phyloP scores from a whole-genome alignment of 2,113 vertebrate species.

The Lanius collurio region DNA sequence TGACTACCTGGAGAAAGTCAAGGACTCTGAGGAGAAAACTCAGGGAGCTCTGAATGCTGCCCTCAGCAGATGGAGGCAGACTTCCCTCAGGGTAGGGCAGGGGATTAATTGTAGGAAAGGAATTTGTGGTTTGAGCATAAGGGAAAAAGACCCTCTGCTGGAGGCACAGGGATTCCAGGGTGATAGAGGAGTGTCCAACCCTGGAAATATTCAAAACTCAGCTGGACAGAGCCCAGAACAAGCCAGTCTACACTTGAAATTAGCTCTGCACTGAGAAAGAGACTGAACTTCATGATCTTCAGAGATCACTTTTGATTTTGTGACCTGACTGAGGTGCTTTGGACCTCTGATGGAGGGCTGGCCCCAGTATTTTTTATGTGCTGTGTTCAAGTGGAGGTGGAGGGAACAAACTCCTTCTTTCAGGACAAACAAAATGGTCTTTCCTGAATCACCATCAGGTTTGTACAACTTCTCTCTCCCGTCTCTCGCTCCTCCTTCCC shows the following conservation, averaged over 20 bases:
- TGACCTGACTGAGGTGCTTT: not conserved
- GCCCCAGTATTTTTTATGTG: not conserved
- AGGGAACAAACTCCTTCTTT: not conserved
- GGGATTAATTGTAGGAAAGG: not conserved
- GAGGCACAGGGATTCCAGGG: not conserved
- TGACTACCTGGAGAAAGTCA: not conserved
- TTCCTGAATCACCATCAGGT: not conserved
- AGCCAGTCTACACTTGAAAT: not conserved
- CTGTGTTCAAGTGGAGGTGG: fast-evolving
- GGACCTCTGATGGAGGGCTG: not conserved
- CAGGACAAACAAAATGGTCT: not conserved
- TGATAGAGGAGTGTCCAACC: not conserved
- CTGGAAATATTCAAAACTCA: not conserved
- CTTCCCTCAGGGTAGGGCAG: not conserved
- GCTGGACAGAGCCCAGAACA: not conserved
- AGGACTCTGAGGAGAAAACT: not conserved
- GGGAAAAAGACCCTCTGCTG: not conserved
- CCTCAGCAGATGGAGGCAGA: not conserved
- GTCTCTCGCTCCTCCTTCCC: not conserved
- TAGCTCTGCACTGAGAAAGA: not conserved
- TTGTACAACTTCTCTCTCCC: not conserved
- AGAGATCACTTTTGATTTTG: not conserved
- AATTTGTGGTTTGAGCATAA: not conserved
- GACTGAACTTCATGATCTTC: not conserved
- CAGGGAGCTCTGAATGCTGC: not conserved